These are phyloP conservation scores for Seriola rivoliana DNA, from an alignment of 2,113 vertebrate species.

Conservation along the genomic window DNA sequence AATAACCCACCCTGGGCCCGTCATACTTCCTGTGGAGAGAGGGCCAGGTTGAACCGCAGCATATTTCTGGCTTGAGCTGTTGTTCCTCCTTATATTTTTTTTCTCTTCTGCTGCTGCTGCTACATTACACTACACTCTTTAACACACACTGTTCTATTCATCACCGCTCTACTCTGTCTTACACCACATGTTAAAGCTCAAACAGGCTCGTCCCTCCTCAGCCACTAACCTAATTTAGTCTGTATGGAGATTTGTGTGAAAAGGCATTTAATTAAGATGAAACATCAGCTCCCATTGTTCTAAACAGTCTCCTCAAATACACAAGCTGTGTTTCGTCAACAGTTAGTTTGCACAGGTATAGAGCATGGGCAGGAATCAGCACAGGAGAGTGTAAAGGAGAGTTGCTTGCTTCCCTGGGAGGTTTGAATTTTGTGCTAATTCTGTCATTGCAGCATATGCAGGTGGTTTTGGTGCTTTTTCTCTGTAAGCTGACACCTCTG, in stretches of 20 bases:
- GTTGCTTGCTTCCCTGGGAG: not conserved
- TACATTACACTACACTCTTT: slow-evolving; percentile 68
- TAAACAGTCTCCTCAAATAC: not conserved
- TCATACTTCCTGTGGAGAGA: slow-evolving; percentile 83
- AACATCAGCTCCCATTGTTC: not conserved
- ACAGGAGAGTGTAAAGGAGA: not conserved
- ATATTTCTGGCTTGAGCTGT: slow-evolving; percentile 85
- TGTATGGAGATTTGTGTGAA: slow-evolving; percentile 5
- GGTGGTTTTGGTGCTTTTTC: not conserved
- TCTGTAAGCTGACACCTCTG: not conserved
- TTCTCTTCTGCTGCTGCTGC: slow-evolving; percentile 61
- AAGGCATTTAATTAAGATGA: slow-evolving; percentile 20
- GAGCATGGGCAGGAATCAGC: not conserved
- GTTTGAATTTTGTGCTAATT: not conserved
- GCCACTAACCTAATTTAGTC: slow-evolving; percentile 47
- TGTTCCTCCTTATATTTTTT: slow-evolving; percentile 73
- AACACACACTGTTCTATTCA: slow-evolving; percentile 77
- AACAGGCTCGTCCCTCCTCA: slow-evolving; percentile 45
- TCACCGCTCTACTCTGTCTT: slow-evolving; percentile 45
- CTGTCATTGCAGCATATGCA: not conserved
- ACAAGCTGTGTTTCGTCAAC: not conserved
- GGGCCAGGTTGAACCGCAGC: slow-evolving; percentile 84
- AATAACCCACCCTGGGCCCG: slow-evolving; percentile 80
- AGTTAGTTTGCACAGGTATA: not conserved
- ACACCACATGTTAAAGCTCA: slow-evolving; percentile 64